phyloP scores from a whole-genome alignment of 2,797 vertebrate species.

The Thamnophis elegans region DNA sequence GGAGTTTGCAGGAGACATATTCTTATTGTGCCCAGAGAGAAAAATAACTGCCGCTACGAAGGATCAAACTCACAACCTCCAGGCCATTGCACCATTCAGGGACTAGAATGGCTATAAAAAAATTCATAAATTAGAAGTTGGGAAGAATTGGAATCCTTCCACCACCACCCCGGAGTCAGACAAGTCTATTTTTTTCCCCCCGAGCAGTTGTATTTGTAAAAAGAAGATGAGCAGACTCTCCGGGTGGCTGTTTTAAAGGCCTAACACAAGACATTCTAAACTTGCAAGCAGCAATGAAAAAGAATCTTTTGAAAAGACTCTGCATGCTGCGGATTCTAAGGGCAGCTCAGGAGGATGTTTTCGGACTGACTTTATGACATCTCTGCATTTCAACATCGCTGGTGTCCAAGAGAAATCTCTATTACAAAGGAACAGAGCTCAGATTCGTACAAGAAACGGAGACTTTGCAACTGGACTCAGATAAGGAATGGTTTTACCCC shows the following conservation, averaged over 20 bases:
- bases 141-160: conserved; percentile 35
- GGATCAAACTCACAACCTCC: too few relatives aligned
- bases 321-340: neutral
- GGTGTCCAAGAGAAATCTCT: neutral
- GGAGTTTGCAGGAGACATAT: too few relatives aligned
- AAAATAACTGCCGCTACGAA: too few relatives aligned
- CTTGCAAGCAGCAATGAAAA: neutral
- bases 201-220: neutral
- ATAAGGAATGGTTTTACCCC: neutral
- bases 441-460: neutral
- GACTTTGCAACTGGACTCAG: neutral
- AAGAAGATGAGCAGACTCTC: neutral
- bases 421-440: neutral
- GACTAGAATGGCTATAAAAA: conserved; percentile 33
- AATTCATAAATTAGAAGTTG: conserved; percentile 47
- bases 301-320: neutral
- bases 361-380: neutral
- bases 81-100: neutral
- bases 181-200: accelerated
- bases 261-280: conserved; percentile 1
- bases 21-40: too few relatives aligned
- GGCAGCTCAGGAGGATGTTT: neutral
- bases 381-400: neutral
- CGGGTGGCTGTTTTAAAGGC: neutral
- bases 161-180: neutral